Conservation (phyloP, 2,113 vertebrate genomes). For the Turnix velox region DNA sequence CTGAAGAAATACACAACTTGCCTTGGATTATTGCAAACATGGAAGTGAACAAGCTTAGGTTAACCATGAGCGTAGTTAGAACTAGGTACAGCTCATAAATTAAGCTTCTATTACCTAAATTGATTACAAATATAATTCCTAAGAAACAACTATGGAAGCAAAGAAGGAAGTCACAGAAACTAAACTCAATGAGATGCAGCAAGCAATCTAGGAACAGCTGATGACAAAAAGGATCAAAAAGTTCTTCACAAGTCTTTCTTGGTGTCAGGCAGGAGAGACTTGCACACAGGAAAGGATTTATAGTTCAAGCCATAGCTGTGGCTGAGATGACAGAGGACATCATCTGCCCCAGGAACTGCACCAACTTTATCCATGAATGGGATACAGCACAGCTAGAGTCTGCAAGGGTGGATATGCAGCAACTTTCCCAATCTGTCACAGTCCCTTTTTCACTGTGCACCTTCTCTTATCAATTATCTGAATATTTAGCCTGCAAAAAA, state of each 20-base stretch:
- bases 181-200: background rate
- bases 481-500: background rate
- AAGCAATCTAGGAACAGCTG: background rate
- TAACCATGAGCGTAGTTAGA: background rate
- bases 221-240: background rate
- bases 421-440: background rate
- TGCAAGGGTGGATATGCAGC: background rate
- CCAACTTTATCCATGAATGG: background rate
- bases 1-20: background rate
- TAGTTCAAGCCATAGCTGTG: background rate
- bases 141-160: background rate
- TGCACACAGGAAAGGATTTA: background rate
- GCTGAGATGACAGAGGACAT: background rate
- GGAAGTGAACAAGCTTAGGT: background rate
- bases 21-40: rapidly evolving
- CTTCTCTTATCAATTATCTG: background rate
- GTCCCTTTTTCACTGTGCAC: background rate
- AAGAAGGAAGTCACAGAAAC: background rate
- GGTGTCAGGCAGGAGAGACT: background rate
- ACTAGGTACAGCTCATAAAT: background rate
- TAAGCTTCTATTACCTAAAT: background rate
- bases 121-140: background rate
- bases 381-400: background rate
- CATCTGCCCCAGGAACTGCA: background rate
- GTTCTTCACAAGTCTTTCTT: background rate